These are phyloP conservation scores for Bothrops jararaca DNA, from an alignment of 2,113 vertebrate genomes.

Conservation along the genomic window DNA sequence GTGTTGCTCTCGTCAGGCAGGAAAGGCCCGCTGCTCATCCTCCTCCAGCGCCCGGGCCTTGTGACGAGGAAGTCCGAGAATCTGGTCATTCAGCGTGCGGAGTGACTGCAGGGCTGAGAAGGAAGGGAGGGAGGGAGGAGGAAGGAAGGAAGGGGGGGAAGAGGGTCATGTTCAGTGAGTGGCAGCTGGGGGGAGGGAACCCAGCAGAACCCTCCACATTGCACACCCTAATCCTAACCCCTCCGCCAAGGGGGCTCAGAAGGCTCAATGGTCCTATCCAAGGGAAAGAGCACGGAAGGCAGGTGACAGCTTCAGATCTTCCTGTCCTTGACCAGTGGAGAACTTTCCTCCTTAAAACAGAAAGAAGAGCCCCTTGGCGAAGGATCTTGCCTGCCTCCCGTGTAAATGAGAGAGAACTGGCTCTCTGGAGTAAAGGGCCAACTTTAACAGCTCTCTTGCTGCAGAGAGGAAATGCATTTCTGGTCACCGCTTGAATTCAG, in stretches of 20 bases:
- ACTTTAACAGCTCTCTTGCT: constrained; percentile 16
- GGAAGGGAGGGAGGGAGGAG: not conserved
- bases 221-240: too few relatives aligned
- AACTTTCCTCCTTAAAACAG: not conserved
- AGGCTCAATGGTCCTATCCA: not conserved
- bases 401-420: not conserved
- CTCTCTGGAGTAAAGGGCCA: not conserved
- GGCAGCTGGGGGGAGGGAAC: not conserved
- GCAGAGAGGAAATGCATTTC: constrained; percentile 32
- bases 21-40: constrained; percentile 72
- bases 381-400: not conserved
- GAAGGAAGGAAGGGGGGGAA: not conserved
- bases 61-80: constrained; percentile 87
- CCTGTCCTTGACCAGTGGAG: not conserved
- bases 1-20: constrained; percentile 80
- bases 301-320: not conserved
- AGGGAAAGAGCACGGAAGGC: not conserved
- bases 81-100: constrained; percentile 90
- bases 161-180: not conserved
- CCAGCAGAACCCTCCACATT: too few relatives aligned
- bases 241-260: too few relatives aligned
- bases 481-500: constrained; percentile 32
- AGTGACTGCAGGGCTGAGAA: constrained; percentile 83
- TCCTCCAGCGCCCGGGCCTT: constrained; percentile 80
- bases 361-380: not conserved